A percentile compares a stretch with the other conserved stretches of the same genome.
Conservation (phyloP, 1,140 invertebrate species). For the Atta colombica region DNA sequence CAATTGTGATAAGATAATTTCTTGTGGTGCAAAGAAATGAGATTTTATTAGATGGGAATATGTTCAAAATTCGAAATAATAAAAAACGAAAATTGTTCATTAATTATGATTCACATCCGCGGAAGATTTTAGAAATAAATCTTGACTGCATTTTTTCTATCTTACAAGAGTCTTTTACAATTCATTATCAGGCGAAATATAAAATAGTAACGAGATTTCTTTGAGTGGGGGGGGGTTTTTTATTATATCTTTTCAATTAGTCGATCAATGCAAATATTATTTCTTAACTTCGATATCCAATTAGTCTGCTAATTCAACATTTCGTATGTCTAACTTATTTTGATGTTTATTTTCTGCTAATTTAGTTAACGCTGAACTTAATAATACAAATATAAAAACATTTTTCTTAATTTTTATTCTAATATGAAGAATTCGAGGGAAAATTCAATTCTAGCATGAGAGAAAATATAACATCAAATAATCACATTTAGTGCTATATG, state of each 20-base stretch:
- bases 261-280: not conserved
- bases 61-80: not conserved
- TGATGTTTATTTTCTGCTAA: not conserved
- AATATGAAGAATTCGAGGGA: not conserved
- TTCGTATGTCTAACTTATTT: not conserved
- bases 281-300: not conserved
- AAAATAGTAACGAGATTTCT: not conserved
- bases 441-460: not conserved
- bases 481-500: not conserved
- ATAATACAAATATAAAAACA: constrained; percentile 4
- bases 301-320: not conserved
- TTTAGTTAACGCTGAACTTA: not conserved
- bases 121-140: not conserved
- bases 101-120: not conserved
- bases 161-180: not conserved
- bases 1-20: not conserved
- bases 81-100: not conserved
- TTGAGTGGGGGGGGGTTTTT: too few relatives aligned
- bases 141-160: not conserved
- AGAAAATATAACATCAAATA: not conserved
- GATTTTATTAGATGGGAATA: not conserved
- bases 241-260: not conserved
- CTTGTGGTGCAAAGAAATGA: not conserved
- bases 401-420: not conserved
- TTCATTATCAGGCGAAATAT: not conserved